Evolutionary conservation across 35 echinoderm and acorn worm genomes (phyloP).

Genomic region (Acanthaster planci): DNA sequence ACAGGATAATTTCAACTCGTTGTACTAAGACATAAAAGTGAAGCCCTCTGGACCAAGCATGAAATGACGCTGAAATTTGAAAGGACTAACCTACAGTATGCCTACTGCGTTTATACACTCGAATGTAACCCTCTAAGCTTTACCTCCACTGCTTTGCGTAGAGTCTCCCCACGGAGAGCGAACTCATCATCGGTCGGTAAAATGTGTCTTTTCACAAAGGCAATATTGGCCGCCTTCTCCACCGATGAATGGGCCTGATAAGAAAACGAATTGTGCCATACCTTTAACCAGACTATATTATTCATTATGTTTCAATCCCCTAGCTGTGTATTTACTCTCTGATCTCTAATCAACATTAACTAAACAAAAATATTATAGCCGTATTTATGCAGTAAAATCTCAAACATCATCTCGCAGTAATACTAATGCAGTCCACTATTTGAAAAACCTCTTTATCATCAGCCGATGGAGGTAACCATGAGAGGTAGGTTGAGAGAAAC

Average conservation of each 20-base stretch:
- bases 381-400: too few species aligned
- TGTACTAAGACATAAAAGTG: too few species aligned
- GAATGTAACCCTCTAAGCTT: background rate
- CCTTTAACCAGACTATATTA: too few species aligned
- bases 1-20: too few species aligned
- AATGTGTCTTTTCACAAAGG: conserved; percentile 69
- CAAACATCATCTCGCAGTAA: background rate
- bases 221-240: conserved; percentile 69
- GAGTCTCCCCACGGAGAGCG: conserved; percentile 50
- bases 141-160: conserved; percentile 65
- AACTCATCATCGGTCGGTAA: conserved; percentile 62
- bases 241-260: conserved; percentile 66
- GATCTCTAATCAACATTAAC: too few species aligned
- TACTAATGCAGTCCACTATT: too few species aligned
- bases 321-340: too few species aligned
- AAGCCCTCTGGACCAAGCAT: too few species aligned
- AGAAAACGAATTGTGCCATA: background rate
- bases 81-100: background rate
- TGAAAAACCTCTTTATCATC: too few species aligned
- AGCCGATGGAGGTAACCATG: background rate
- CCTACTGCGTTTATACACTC: background rate
- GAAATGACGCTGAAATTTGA: too few species aligned
- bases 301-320: too few species aligned
- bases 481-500: background rate
- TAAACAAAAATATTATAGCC: too few species aligned